Evolutionary conservation across 2,888 invertebrate genomes (phyloP).

Genomic region (Sinotaia quadrata): DNA sequence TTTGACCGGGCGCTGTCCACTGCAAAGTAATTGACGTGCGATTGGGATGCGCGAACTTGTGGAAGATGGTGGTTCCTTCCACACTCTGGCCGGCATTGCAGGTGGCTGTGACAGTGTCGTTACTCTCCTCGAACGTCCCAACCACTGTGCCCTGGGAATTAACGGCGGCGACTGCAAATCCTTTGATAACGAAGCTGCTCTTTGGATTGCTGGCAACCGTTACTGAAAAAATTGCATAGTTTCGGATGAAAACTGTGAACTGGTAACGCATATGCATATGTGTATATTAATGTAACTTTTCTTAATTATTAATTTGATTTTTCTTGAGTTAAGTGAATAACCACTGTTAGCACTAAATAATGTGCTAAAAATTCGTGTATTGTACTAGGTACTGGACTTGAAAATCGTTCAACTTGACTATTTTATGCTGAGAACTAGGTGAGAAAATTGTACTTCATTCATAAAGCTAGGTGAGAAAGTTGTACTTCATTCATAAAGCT

Average conservation of each 20-base stretch:
- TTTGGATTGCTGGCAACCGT: neutral
- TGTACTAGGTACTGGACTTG: too few species aligned
- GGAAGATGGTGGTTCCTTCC: conserved; percentile 21
- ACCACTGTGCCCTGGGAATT: conserved; percentile 19
- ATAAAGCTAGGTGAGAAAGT: too few species aligned
- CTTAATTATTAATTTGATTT: too few species aligned
- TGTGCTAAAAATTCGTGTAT: too few species aligned
- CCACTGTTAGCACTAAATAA: too few species aligned
- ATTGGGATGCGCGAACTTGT: conserved; percentile 8
- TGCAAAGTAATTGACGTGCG: conserved; percentile 10
- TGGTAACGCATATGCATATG: too few species aligned
- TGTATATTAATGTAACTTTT: too few species aligned
- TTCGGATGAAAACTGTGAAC: neutral
- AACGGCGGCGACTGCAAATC: conserved; percentile 18
- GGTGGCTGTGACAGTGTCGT: neutral
- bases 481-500: too few species aligned
- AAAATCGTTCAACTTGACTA: too few species aligned
- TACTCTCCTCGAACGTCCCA: neutral
- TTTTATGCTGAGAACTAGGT: too few species aligned
- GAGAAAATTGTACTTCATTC: too few species aligned
- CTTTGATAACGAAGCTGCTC: conserved; percentile 1
- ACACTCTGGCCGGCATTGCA: conserved; percentile 13
- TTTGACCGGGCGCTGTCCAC: conserved; percentile 17
- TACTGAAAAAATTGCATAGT: conserved; percentile 11
- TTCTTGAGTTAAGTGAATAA: too few species aligned